Evolutionary conservation across 2,888 invertebrate species (phyloP), one percentile per base, ranked within the genome.

Genomic region (Drosophila rellima): DNA sequence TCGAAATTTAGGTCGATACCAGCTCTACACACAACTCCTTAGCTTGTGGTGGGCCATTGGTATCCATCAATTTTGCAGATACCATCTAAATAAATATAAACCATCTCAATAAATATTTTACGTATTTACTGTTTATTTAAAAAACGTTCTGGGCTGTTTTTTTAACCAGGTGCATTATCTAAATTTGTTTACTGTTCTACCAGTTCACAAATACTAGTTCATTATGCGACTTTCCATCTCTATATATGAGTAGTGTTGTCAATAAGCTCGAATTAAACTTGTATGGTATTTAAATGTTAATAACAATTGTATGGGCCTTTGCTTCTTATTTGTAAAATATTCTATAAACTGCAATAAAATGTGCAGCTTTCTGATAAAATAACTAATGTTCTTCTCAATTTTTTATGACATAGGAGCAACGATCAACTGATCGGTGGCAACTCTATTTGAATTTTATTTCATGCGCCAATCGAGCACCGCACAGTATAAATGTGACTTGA

Each of bases 401-500:
- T 18, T 10, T 20, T 26, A 31, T 1, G 2, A 5, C 10, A 13
- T 5, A 7, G 45, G 40, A 13, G 6, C 10, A 40, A 6, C 15
- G 4, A 44, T 35, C 33, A 47, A 44, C 6, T 8, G 64, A 50
- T 69, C 54, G 20, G 74, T 62, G 75, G 29, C 44, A 79, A 72
- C 80, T 40, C 76, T 76, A 47, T 60, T 77, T 77, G 76, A 44
- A 73, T 73, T 77, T 77, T 77, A 77, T 74, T 74, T 74, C 77
- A 72, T 72, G 82, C 71, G 63, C 74, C 80, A 66, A 39, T 68
- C 74, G 66, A 69, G 66, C 68, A 73, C 64, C 64, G 78, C 80
- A 75, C 85, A 98, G 97, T 98, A 98, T 98, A 98, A 96, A 98
- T 97, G 96, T 96, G 96, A 96, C 95, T 95, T 68, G 70, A 80